Evolutionary conservation across 2,888 invertebrate genomes (phyloP).

Genomic region (Sesia apiformis): DNA sequence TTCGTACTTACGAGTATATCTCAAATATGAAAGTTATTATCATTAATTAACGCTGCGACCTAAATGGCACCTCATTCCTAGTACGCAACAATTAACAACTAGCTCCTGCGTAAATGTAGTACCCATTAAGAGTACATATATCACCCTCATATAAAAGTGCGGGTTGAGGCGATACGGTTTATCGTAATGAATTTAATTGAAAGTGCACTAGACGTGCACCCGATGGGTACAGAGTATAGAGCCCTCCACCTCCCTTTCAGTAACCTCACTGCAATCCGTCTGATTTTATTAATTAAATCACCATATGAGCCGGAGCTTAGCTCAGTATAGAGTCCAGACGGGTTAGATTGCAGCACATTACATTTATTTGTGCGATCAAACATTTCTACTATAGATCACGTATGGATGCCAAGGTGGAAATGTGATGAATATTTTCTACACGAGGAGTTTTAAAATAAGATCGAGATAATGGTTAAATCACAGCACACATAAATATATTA

Average conservation of each 20-base stretch:
- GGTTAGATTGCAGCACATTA: constrained; percentile 32
- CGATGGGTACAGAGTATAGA: not conserved
- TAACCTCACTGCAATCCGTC: constrained; percentile 15
- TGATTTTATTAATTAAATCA: constrained; percentile 35
- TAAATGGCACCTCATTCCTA: too few relatives aligned
- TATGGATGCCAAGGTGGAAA: too few relatives aligned
- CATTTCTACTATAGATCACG: constrained; percentile 11
- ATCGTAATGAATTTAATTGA: not conserved
- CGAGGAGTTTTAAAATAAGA: too few relatives aligned
- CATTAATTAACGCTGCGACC: too few relatives aligned
- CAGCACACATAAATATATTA: too few relatives aligned
- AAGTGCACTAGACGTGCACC: not conserved
- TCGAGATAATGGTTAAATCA: too few relatives aligned
- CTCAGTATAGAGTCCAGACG: constrained; percentile 27
- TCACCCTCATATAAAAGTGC: not conserved
- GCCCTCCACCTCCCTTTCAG: not conserved
- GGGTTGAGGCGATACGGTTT: not conserved
- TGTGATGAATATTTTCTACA: too few relatives aligned
- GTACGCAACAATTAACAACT: too few relatives aligned
- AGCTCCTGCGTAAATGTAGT: too few relatives aligned
- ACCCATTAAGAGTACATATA: not conserved
- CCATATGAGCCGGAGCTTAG: constrained; percentile 12
- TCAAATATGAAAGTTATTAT: too few relatives aligned
- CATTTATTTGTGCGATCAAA: constrained; percentile 44
- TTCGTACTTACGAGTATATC: too few relatives aligned